A percentile compares a stretch with the other conserved stretches of the same genome.
Evolutionary conservation across 1,140 invertebrate species (phyloP).

Genomic region (Campoletis sonorensis): DNA sequence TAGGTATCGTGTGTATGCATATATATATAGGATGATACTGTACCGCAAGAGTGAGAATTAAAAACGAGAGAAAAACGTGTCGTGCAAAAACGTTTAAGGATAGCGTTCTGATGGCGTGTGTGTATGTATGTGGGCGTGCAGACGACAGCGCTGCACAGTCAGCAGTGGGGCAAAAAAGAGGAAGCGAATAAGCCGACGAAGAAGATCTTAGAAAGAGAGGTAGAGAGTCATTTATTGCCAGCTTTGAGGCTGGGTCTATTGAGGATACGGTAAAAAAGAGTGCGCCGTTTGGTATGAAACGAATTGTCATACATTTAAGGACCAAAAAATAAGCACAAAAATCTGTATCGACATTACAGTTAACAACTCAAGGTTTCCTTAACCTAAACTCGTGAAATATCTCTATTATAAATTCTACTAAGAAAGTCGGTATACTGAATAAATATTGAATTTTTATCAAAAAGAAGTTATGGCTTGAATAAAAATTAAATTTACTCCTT

Average conservation of each 20-base stretch:
- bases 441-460: no score
- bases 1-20: no score
- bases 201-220: conserved; percentile 38
- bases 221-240: conserved; percentile 43
- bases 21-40: no score
- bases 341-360: not conserved
- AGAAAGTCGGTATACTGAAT: not conserved
- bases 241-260: not conserved
- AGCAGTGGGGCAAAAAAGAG: conserved; percentile 40
- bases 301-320: not conserved
- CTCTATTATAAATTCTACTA: not conserved
- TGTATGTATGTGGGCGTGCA: conserved; percentile 35
- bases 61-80: conserved; percentile 7
- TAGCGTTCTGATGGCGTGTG: conserved; percentile 26
- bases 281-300: not conserved
- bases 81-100: conserved; percentile 32
- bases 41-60: not conserved
- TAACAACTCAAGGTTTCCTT: not conserved
- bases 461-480: not conserved
- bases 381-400: not conserved
- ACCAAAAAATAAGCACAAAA: no score
- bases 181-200: conserved; percentile 45
- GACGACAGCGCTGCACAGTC: conserved; percentile 47
- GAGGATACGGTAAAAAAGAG: not conserved
- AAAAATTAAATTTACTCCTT: no score